Evolutionary conservation across 2,888 invertebrate species (phyloP).

Genomic region (Tholera decimalis): DNA sequence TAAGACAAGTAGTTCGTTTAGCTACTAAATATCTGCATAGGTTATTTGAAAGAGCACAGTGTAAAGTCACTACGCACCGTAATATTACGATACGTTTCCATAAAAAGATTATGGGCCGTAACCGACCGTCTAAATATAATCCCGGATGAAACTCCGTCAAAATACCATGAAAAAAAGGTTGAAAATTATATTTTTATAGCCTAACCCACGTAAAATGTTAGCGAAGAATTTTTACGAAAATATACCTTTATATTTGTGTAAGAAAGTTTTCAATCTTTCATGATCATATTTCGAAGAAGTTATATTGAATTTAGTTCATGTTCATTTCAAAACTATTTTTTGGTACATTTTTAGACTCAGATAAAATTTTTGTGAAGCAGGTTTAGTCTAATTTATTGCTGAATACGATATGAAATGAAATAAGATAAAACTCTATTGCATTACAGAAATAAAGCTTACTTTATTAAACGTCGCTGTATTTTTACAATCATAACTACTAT

Average conservation of each 20-base stretch:
- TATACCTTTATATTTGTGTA: not conserved
- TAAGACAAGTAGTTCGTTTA: too few relatives aligned
- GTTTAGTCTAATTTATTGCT: not conserved
- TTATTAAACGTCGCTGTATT: too few relatives aligned
- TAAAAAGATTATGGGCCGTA: constrained; percentile 39
- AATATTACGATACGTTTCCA: constrained; percentile 5
- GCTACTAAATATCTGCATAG: not conserved
- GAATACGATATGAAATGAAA: not conserved
- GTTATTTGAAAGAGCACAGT: not conserved
- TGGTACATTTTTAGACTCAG: not conserved
- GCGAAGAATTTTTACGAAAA: constrained; percentile 18
- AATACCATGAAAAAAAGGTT: constrained; percentile 25
- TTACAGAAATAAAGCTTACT: not conserved
- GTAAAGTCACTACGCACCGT: constrained; percentile 5
- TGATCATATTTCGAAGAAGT: constrained; percentile 4
- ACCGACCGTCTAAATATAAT: constrained; percentile 30
- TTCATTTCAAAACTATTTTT: not conserved
- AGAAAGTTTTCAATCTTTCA: constrained; percentile 7
- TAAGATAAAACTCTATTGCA: not conserved
- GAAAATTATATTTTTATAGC: constrained; percentile 40
- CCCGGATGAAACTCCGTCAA: constrained; percentile 14
- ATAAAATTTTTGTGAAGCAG: not conserved
- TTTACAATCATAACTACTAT: too few relatives aligned
- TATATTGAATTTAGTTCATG: constrained; percentile 6
- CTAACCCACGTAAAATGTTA: constrained; percentile 19